Evolutionary conservation across 30 jellyfish, hydroid and myxozoan species (phyloP).

Genomic region (Pseudorhiza aurosa): DNA sequence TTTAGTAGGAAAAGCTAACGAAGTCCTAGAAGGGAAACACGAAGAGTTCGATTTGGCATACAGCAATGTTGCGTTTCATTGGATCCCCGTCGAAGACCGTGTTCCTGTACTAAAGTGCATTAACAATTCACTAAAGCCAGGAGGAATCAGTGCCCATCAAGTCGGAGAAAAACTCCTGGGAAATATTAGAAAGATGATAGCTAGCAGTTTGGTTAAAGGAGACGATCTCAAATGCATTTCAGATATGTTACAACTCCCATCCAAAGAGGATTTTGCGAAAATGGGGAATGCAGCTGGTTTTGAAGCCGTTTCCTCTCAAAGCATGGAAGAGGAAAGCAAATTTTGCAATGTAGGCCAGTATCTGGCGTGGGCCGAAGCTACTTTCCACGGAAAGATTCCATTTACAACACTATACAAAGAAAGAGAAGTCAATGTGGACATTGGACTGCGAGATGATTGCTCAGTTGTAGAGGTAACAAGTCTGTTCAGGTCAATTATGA

Average conservation of each 20-base stretch:
- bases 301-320: neutral
- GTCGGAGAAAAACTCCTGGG: neutral
- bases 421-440: neutral
- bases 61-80: conserved; percentile 63
- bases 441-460: neutral
- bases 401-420: neutral
- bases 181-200: neutral
- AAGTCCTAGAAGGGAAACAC: conserved; percentile 28
- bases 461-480: neutral
- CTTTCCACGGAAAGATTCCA: neutral
- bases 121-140: conserved; percentile 35
- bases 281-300: neutral
- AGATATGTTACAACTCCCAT: neutral
- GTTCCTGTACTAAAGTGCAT: conserved; percentile 34
- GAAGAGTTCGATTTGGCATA: conserved; percentile 36
- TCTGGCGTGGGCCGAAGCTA: neutral
- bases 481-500: neutral
- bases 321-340: too few relatives aligned
- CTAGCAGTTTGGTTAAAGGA: neutral
- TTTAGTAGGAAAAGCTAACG: conserved; percentile 23
- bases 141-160: conserved; percentile 36
- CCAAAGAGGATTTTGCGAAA: neutral
- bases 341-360: neutral
- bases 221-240: neutral
- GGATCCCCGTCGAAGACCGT: conserved; percentile 68